Evolutionary conservation across 2,888 invertebrate species (phyloP), one percentile per base, ranked within the genome.

Genomic region (Ommatoiulus sabulosus): DNA sequence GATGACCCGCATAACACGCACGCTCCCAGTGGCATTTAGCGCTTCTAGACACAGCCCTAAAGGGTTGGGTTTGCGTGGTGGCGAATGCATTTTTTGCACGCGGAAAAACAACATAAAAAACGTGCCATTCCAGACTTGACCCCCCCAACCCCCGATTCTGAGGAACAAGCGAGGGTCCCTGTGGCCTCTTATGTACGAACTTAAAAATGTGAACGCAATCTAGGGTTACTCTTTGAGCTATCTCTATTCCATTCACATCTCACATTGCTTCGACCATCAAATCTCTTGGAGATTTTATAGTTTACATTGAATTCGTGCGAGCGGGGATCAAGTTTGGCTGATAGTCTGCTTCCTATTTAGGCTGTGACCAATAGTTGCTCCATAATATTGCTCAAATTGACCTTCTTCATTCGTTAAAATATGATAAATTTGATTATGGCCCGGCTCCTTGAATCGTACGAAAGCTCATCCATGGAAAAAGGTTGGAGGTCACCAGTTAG

Each of bases 331-430:
- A 72, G 72, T 72, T 72, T 72, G 72, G 7, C 72, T 72, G 72
- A 72, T 24, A 72, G 72, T 72, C 72, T 72, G 72, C n/a, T 72
- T 72, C 72, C 72, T 72, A 72, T 72, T 72, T 72, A 72, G 72
- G n/a, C 72, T 72, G 72, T 72, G 72, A n/a, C 72, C 20, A 72
- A 72, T 24, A 24, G 72, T 72, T 7, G 3, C 24, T n/a, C 72
- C 17, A 72, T 72, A 72, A 72, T 72, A 72, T 72, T 72, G 72
- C n/a, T 63, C 63, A n/a, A 72, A 24, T 72, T 72, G 72, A 72
- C 72, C 72, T 72, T 72, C 72, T 72, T 4, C 72, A 72, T 24
- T 72, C 63, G n/a, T n/a, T 63, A n/a, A 48, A 57, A 63, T 63
- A 63, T 72, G 72, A 72, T 72, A 72, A 72, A 72, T n/a, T 72